These are phyloP conservation scores for Drosophila hydei DNA, from an alignment of 1,140 invertebrate genomes.

Conservation along the genomic window DNA sequence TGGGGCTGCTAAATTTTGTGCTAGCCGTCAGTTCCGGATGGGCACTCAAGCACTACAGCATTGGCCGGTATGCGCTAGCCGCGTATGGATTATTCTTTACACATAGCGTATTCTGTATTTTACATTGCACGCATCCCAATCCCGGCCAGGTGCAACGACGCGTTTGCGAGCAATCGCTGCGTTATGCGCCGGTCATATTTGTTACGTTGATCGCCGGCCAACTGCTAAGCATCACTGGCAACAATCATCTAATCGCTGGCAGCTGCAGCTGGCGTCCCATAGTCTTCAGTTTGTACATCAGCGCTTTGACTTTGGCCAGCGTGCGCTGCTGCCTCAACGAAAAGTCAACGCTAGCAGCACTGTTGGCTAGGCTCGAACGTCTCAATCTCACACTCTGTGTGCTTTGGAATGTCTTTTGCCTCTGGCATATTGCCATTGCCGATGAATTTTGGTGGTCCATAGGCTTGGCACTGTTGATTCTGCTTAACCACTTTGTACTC, in stretches of 20 bases:
- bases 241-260: conserved; percentile 6
- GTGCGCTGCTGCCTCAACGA: conserved; percentile 34
- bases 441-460: conserved; percentile 65
- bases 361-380: conserved; percentile 25
- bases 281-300: conserved; percentile 43
- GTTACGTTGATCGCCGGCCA: conserved; percentile 62
- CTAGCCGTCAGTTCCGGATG: conserved; percentile 61
- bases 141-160: conserved; percentile 56
- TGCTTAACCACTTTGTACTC: conserved; percentile 68
- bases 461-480: conserved; percentile 52
- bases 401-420: conserved; percentile 59
- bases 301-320: conserved; percentile 30
- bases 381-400: conserved; percentile 50
- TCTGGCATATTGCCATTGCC: conserved; percentile 52
- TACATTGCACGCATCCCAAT: conserved; percentile 74
- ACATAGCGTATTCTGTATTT: conserved; percentile 60
- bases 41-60: conserved; percentile 62
- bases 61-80: conserved; percentile 44
- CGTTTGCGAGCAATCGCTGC: conserved; percentile 54
- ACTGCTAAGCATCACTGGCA: conserved; percentile 37
- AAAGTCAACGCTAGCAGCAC: conserved; percentile 12
- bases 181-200: conserved; percentile 61
- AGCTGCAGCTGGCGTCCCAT: conserved; percentile 46
- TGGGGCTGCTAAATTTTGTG: conserved; percentile 65
- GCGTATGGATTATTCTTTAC: conserved; percentile 64